Conservation (phyloP, 2,888 invertebrate genomes). For the Hedychridium roseum region DNA sequence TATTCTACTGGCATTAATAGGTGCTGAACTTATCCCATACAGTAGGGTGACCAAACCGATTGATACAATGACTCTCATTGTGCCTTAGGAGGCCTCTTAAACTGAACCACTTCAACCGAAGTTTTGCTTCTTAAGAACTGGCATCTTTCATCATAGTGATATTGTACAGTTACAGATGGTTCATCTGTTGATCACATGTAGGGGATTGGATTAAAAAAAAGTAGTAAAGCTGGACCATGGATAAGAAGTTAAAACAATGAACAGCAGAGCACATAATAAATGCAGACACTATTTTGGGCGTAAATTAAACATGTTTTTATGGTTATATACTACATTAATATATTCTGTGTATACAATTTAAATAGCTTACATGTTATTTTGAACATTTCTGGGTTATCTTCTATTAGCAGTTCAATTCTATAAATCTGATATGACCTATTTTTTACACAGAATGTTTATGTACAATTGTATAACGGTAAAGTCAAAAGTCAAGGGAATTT, state of each 20-base stretch:
- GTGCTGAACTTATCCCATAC: slow-evolving; percentile 41
- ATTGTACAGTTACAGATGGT: slow-evolving; percentile 14
- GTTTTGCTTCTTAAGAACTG: slow-evolving; percentile 43
- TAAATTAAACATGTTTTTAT: not conserved
- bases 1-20: slow-evolving; percentile 46
- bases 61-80: slow-evolving; percentile 55
- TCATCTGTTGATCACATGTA: not conserved
- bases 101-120: slow-evolving; percentile 46
- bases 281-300: not conserved
- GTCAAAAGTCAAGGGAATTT: too few species aligned
- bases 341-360: not conserved
- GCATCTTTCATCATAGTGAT: slow-evolving; percentile 43
- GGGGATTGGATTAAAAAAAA: slow-evolving; percentile 1
- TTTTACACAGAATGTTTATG: not conserved
- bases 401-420: not conserved
- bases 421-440: not conserved
- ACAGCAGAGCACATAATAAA: not conserved
- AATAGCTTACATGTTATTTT: not conserved
- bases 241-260: not conserved
- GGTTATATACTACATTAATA: not conserved
- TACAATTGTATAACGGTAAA: not conserved
- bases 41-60: slow-evolving; percentile 43
- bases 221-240: not conserved
- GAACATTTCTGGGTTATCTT: not conserved
- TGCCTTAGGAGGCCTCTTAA: slow-evolving; percentile 46